Percentiles rank a stretch among this genome's conserved stretches.
Conservation (phyloP, 2,797 vertebrate genomes). For the Aplochiton taeniatus region DNA sequence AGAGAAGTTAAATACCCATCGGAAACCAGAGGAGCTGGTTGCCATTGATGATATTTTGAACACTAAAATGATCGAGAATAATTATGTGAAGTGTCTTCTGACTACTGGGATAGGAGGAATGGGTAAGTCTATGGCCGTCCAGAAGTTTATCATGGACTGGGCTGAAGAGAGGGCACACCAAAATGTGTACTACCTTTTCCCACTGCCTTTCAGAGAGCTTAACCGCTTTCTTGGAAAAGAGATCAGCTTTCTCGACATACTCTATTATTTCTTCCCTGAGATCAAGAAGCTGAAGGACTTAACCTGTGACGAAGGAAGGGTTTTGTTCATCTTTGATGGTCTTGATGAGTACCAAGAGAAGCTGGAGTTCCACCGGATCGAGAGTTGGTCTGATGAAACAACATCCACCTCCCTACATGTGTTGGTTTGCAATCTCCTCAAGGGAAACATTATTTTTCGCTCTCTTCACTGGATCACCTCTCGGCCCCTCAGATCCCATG, state of each 20-base stretch:
- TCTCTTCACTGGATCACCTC: slow-evolving; percentile 51
- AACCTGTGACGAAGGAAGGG: slow-evolving; percentile 40
- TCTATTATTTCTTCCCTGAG: slow-evolving; percentile 69
- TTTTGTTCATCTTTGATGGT: slow-evolving; percentile 75
- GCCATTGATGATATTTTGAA: slow-evolving; percentile 51
- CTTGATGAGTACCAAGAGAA: slow-evolving; percentile 66
- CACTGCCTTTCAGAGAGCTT: slow-evolving; percentile 67
- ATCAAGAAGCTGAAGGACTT: slow-evolving; percentile 53
- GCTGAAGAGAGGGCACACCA: slow-evolving; percentile 54
- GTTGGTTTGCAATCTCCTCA: slow-evolving; percentile 72
- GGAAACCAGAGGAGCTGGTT: slow-evolving; percentile 13
- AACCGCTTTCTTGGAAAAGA: slow-evolving; percentile 46
- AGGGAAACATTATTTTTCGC: slow-evolving; percentile 55
- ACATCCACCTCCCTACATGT: slow-evolving; percentile 30
- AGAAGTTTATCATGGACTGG: slow-evolving; percentile 75
- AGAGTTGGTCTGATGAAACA: slow-evolving; percentile 37
- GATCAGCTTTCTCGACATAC: slow-evolving; percentile 58
- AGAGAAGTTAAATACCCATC: slow-evolving; percentile 49
- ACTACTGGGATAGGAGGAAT: slow-evolving; percentile 68
- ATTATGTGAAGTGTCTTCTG: slow-evolving; percentile 32
- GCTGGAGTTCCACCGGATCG: slow-evolving; percentile 59
- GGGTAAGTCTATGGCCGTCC: slow-evolving; percentile 72
- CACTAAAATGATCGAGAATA: not conserved
- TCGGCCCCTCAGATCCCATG: slow-evolving; percentile 39
- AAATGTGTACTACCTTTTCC: slow-evolving; percentile 67